Evolutionary conservation across 2,113 vertebrate genomes (phyloP), one percentile per base, ranked within the genome.

Genomic region (Ammodytes marinus): DNA sequence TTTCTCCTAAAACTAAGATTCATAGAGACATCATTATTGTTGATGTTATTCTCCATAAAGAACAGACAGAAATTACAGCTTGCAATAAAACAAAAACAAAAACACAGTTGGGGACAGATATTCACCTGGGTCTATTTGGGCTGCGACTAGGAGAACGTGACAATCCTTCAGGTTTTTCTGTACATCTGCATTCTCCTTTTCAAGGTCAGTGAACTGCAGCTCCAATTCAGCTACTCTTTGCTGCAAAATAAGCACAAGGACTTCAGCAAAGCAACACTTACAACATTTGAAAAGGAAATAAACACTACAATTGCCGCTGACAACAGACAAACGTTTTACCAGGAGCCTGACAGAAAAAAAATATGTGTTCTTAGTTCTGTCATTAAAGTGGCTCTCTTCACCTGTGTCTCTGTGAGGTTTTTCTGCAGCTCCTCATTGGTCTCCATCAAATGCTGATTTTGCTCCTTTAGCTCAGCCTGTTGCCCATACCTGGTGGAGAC

Each of bases 361-460:
- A 37, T 54, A 39, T 6, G 27, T 19, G 46, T 6, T 54, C 4
- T 39, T n/a, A 49, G 45, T 40, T 37, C 12, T 19, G n/a, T n/a
- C 3, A 53, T 69, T 55, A 6, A 45, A 43, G 49, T 17, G 14
- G 10, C 15, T 47, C 63, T 43, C 12, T 67, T n/a, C 65, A 94
- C 95, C 94, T 93, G 91, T 6, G 89, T 88, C 54, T 95, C 86
- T n/a, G 85, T 76, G n/a, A 95, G 84, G 65, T 89, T 91, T 83
- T 85, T 95, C 57, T 93, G 89, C 58, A 95, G 89, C 65, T 94
- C 91, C 75, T 88, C 92, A 27, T 95, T 96, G 17, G 69, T 73
- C 11, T 57, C 69, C 15, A 77, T 58, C 83, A 95, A 79, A 65
- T 89, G 77, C 17, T 89, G 92, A 69, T 95, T 95, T 70, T 95